Conservation (phyloP, 1,140 invertebrate species). For the Brachionus koreanus region DNA sequence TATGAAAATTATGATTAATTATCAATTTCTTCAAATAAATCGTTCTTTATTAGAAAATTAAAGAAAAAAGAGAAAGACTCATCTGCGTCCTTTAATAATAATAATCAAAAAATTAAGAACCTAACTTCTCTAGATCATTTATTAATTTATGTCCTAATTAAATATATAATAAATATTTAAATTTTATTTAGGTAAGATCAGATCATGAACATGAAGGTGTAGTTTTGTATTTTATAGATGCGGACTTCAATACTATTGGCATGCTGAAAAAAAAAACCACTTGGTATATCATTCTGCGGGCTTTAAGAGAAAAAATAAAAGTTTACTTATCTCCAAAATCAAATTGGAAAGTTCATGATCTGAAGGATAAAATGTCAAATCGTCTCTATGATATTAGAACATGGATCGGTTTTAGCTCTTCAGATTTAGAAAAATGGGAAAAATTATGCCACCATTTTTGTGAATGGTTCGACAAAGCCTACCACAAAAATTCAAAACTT, state of each 20-base stretch:
- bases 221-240: slow-evolving; percentile 60
- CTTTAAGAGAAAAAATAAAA: slow-evolving; percentile 58
- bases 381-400: neutral
- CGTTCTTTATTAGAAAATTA: too few relatives aligned
- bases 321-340: slow-evolving; percentile 37
- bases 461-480: slow-evolving; percentile 3
- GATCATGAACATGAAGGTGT: slow-evolving; percentile 58
- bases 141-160: too few relatives aligned
- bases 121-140: too few relatives aligned
- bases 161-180: neutral
- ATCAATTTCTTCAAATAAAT: too few relatives aligned
- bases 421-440: slow-evolving; percentile 14
- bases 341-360: slow-evolving; percentile 12
- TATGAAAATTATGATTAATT: too few relatives aligned
- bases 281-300: slow-evolving; percentile 60
- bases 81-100: too few relatives aligned
- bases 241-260: slow-evolving; percentile 55
- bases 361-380: neutral
- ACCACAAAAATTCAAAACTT: neutral
- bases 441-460: slow-evolving; percentile 1
- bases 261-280: slow-evolving; percentile 61
- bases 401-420: neutral
- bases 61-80: too few relatives aligned
- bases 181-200: slow-evolving; percentile 51
- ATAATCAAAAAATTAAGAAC: too few relatives aligned